These are phyloP conservation scores for Halcyon chelicuti DNA, from an alignment of 2,797 vertebrate species.

Conservation along the genomic window DNA sequence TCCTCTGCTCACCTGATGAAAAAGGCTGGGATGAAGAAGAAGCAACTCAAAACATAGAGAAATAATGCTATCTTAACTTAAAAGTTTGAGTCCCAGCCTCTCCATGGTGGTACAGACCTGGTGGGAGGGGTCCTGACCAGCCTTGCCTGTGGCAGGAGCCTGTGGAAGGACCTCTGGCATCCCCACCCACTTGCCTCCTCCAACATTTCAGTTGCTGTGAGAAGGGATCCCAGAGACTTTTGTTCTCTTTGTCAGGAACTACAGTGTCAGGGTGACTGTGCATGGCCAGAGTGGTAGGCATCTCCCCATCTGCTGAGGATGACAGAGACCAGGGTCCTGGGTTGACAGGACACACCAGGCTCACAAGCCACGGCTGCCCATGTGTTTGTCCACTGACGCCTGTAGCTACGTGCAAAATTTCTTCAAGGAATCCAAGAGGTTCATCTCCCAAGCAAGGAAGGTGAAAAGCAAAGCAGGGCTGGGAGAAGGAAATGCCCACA, in stretches of 20 bases:
- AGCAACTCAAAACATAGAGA: not conserved
- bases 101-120: not conserved
- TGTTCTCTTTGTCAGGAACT: not conserved
- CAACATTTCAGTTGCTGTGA: not conserved
- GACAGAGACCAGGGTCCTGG: not conserved
- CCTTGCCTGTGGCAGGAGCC: not conserved
- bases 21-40: not conserved
- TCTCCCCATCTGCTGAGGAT: not conserved
- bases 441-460: not conserved
- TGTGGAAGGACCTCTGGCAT: not conserved
- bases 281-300: rapidly evolving
- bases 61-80: not conserved
- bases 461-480: not conserved
- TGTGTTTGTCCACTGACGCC: not conserved
- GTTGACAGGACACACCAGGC: not conserved
- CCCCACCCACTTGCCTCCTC: not conserved
- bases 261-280: not conserved
- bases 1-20: not conserved
- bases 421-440: not conserved
- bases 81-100: not conserved
- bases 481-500: rapidly evolving
- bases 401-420: rapidly evolving
- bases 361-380: not conserved
- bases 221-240: not conserved
- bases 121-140: rapidly evolving